Percentiles rank a stretch among this genome's conserved stretches.
Conservation (phyloP, 2,888 invertebrate species). For the Furcula furcula region DNA sequence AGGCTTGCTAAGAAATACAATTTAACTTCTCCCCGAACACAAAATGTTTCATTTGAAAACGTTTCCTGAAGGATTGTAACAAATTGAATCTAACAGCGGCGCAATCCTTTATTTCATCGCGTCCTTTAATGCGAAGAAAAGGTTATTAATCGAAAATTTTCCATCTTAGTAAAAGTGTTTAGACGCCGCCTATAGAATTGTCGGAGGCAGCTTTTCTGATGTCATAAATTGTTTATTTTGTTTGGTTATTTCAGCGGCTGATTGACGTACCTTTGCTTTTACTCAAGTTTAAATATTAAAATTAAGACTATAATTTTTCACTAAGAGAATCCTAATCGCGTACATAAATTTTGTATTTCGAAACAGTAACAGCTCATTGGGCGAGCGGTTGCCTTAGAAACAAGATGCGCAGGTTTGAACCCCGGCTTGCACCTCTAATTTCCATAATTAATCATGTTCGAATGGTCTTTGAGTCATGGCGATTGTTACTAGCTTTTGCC, state of each 20-base stretch:
- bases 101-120: slow-evolving; percentile 74
- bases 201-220: slow-evolving; percentile 35
- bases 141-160: slow-evolving; percentile 73
- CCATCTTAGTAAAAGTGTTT: slow-evolving; percentile 48
- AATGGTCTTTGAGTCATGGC: no score
- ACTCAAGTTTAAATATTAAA: no score
- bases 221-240: slow-evolving; percentile 28
- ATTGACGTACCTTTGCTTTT: slow-evolving; percentile 8
- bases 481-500: no score
- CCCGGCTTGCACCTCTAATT: no score
- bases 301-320: no score
- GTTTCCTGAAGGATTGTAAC: slow-evolving; percentile 70
- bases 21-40: slow-evolving; percentile 67
- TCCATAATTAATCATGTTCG: no score
- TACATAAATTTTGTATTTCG: no score
- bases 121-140: slow-evolving; percentile 62
- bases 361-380: no score
- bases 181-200: slow-evolving; percentile 48
- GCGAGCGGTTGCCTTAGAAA: no score
- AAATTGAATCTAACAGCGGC: slow-evolving; percentile 74
- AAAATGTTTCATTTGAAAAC: slow-evolving; percentile 72
- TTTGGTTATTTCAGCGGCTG: slow-evolving; percentile 13
- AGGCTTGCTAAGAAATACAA: slow-evolving; percentile 67
- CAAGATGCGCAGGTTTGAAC: no score
- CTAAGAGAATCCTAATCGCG: no score